Base-by-base conservation (phyloP, 2,888 invertebrate genomes). In the Sphecodes monilicornis region DNA sequence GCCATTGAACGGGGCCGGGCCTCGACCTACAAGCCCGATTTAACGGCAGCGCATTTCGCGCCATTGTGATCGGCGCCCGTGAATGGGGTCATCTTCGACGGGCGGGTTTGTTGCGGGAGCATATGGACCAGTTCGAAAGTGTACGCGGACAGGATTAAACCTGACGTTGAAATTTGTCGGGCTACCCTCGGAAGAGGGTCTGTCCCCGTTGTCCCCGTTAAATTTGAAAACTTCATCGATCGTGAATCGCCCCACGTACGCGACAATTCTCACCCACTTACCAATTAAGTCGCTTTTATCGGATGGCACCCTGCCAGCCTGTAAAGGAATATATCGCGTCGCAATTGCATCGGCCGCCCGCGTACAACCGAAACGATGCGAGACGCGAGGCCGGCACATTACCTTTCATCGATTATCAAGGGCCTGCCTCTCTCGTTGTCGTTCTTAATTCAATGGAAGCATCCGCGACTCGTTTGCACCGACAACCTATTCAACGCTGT, bases 211-310 rank as follows among this genome's bases (percentile, higher is more conserved):
- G 66, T 68, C 10, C 68, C 68, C 68, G 75, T 70, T 39, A 46
- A 84, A 89, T 84, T 88, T 86, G 88, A 88, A 90, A 90, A 90
- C 77, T 77, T 82, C 81, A 84, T 80, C 78, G 88, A 87, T 87
- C 82, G 83, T 50, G 4, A 36, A 66, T 26, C 54, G 10, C 78
- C 75, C 72, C 39, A 29, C 43, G 74, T 76, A 60, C 79, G 69
- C 78, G 81, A 86, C 89, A 80, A 90, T 88, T 88, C 82, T 87
- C 90, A 79, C 82, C 86, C 88, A 90, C 88, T 89, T 85, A 85
- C 75, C 89, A 85, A 89, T 86, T 84, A 87, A 87, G 80, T 85
- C 69, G 57, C 84, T 84, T 88, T 86, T 88, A 87, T 88, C 76
- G 83, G 72, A 77, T 80, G 70, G 77, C 84, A 70, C 85, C 80